A percentile compares a stretch with the other conserved stretches of the same genome.
Evolutionary conservation across 2,888 invertebrate genomes (phyloP).

Genomic region (Cepaea hortensis): DNA sequence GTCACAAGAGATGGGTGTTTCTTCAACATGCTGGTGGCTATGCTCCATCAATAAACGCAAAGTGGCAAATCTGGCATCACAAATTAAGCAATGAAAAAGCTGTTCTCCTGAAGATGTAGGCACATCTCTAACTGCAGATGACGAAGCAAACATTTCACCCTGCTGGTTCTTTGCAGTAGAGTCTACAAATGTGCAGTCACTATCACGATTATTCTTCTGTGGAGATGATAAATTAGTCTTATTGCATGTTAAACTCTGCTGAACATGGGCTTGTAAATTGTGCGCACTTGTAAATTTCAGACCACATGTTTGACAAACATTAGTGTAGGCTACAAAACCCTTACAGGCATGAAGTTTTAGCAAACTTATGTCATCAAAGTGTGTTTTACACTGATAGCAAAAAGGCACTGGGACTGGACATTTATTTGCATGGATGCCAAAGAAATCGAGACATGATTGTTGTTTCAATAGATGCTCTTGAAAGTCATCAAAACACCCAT

Average conservation of each 20-base stretch:
- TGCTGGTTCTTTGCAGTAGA: neutral
- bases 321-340: neutral
- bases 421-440: neutral
- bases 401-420: slow-evolving; percentile 9
- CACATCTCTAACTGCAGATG: neutral
- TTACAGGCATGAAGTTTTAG: neutral
- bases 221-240: neutral
- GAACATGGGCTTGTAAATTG: neutral
- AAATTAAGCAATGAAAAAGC: slow-evolving; percentile 22
- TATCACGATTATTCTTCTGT: neutral
- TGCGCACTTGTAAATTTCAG: slow-evolving; percentile 18
- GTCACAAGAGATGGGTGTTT: slow-evolving; percentile 10
- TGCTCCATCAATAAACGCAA: slow-evolving; percentile 31
- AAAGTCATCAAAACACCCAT: neutral
- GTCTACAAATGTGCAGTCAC: neutral
- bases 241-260: neutral
- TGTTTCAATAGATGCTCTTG: slow-evolving; percentile 10
- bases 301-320: slow-evolving; percentile 15
- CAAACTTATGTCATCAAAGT: neutral
- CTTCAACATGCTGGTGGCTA: slow-evolving; percentile 38
- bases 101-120: neutral
- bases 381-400: slow-evolving; percentile 37
- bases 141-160: neutral
- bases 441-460: slow-evolving; percentile 29
- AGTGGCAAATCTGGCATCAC: slow-evolving; percentile 12